Base-by-base conservation (phyloP, 37 sponge, comb jelly and placozoan genomes). In the Crambe crambe region DNA sequence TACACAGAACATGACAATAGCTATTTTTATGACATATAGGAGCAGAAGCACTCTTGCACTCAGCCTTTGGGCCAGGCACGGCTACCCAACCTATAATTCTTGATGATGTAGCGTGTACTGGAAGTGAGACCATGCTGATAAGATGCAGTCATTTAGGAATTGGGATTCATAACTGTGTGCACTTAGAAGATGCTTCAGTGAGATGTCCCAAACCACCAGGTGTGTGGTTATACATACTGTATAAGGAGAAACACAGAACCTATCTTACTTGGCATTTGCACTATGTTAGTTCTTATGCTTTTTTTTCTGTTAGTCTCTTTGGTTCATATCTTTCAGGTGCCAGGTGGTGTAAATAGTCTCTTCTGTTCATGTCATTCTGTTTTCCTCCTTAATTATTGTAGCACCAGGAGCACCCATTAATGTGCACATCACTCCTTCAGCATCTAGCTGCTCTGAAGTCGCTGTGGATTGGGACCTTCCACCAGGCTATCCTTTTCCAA, bases 141-240 rank as follows among this genome's bases (percentile, higher is more conserved):
- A 26, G 38, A 25, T 72, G 72, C 12, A 39, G 18, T 10, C 27
- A 72, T 25, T 18, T 26, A 3, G 26, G 40, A 15, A 47, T 12
- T 47, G 12, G 12, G 1, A 39, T 72, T 3, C 72, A 72, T n/a
- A 72, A 72, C 72, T 72, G 72, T 9, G 18, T 40, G 2, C 72
- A 72, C 44, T 27, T 20, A 23, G 72, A 72, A 39, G 72, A 72
- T 72, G 72, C 72, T 5, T 17, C 42, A 21, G 72, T 72, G 26
- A 37, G 72, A 23, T 86, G 86, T 39, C 51, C 51, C 42, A 17
- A 47, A 47, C 51, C 51, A 47, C 51, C 51, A 47, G 12, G 51
- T 47, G 12, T n/a, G n/a, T n/a, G n/a, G n/a, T n/a, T n/a, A n/a
- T n/a, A n/a, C n/a, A n/a, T n/a, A n/a, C n/a, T n/a, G n/a, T n/a